Base-by-base conservation (phyloP, 2,797 vertebrate species). In the Garrulus glandarius region DNA sequence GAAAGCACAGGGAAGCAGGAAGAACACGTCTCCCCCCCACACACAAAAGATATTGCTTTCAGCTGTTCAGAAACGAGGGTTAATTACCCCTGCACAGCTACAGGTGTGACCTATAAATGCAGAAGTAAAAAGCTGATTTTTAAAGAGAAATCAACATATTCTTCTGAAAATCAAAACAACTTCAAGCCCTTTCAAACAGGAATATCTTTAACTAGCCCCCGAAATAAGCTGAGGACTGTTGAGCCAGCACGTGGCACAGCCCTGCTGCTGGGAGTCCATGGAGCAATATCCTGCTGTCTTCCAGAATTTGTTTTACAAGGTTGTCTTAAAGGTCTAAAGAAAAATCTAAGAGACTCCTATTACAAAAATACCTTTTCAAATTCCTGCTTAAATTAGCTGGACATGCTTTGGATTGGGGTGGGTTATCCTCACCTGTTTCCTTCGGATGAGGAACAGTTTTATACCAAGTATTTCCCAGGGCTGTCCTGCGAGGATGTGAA, bases 21-120 rank as follows among this genome's bases (percentile, higher is more conserved):
- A 10, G 6, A 78, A 4, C 47, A 26, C 19, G 0, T 0, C 0
- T 0, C 10, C 41, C 16, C 24, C 24, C 32, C 37, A 14, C 37
- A 6, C 6, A 20, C 7, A 34, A 2, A 26, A 29, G 11, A 19
- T 10, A 81, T 1, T 74, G 29, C 30, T 20, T 44, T 18, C 69
- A 77, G 46, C 52, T 95, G 64, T 0, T 37, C 10, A 39, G 19
- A 13, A 39, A 13, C 2, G 10, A 5, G 41, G 20, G 34, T 52
- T 91, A 71, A 86, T 63, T 29, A 55, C 10, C 60, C 81, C 43
- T 75, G 43, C 13, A 13, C 1, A 1, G 29, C 37, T 9, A 27
- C 89, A 94, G 74, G 80, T 91, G 41, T 49, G 86, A 49, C 47
- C 87, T 77, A 74, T 49, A 53, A 2, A 20, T 10, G 46, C 29